Evolutionary conservation across 2,888 invertebrate genomes (phyloP).

Genomic region (Tenodera sinensis): DNA sequence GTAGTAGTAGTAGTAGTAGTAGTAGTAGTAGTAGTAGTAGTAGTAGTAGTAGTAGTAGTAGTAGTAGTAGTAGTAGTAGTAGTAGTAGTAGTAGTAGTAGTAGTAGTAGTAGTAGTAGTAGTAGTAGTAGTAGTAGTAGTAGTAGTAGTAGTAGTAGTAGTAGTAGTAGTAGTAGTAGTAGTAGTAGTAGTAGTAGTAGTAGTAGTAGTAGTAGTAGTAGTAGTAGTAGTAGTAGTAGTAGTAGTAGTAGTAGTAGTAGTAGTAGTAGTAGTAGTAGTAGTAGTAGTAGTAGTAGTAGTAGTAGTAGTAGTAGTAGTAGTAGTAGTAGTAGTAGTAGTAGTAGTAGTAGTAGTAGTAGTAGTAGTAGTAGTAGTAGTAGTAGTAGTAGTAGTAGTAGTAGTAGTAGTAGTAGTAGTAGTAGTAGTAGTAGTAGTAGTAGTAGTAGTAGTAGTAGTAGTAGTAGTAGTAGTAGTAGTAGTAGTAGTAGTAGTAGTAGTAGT

Average conservation of each 20-base stretch:
- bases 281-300: neutral
- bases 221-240: neutral
- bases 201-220: neutral
- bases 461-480: neutral
- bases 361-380: neutral
- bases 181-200: neutral
- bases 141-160: neutral
- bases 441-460: neutral
- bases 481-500: neutral
- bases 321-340: neutral
- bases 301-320: neutral
- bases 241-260: neutral
- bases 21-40: neutral
- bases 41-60: neutral
- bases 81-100: neutral
- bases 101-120: neutral
- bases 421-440: neutral
- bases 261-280: neutral
- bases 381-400: neutral
- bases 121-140: neutral
- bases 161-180: neutral
- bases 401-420: neutral
- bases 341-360: neutral
- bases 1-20: neutral
- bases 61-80: neutral